Evolutionary conservation across 2,888 invertebrate species (phyloP), one percentile per base, ranked within the genome.

Genomic region (Amiota communis): DNA sequence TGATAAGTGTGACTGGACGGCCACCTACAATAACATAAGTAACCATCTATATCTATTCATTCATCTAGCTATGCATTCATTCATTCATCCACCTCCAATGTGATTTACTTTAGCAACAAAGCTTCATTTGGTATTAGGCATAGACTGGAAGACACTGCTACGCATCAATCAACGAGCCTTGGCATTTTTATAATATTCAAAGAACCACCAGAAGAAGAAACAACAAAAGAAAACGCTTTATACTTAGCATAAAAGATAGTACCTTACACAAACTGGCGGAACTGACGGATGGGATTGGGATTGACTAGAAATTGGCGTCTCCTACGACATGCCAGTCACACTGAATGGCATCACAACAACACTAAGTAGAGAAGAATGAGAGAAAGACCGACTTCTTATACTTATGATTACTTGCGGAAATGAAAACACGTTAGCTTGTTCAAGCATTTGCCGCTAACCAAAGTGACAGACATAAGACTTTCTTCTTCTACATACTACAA

Each of bases 391-490:
- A 15, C 36, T 36, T 36, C n/a, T 15, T n/a, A n/a, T n/a, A 10
- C 15, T 15, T 53, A 20, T 59, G 59, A 51, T n/a, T n/a, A 59
- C 65, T 59, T 59, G 73, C 75, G 75, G 75, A 77, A 77, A 75
- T 75, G 77, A 76, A 77, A 72, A 72, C 70, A 69, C 73, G 67
- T 71, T 70, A 65, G 74, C 72, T n/a, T 63, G 70, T 57, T 57
- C 71, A 72, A 75, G 67, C 75, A 67, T 61, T 68, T 72, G 15
- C 59, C 59, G 17, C 59, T 11, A 53, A 53, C 13, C 53, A 15
- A 59, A 59, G 20, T 59, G 59, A 64, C 70, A 36, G 36, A 36
- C 36, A 6, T 36, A 36, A 36, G 36, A 36, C 36, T 36, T 36
- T 36, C 36, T 36, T 36, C 36, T 36, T 36, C 73, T 73, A 59